Evolutionary conservation across 35 echinoderm and acorn worm species (phyloP), one percentile per base, ranked within the genome.

Genomic region (Patiria miniata): DNA sequence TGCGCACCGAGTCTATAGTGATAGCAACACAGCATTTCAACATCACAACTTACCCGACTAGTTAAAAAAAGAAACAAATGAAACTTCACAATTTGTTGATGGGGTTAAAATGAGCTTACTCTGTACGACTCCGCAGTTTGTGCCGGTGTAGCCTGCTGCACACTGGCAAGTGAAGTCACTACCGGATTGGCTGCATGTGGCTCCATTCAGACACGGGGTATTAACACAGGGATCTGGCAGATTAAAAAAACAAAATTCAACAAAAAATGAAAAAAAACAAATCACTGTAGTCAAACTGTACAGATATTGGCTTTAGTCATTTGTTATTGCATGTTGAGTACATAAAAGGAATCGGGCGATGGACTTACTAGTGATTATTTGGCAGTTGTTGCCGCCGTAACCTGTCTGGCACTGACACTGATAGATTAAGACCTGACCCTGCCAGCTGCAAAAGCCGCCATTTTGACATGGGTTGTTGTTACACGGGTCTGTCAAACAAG

Each of bases 401-500:
- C 54, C 52, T 0, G 53, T 8, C 17, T 14, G 10, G 39, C 82
- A 84, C 57, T 32, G 33, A 39, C 82, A 84, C 18, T 23, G 29
- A n/a, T 84, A 84, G 19, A 58, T 15, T 61, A 81, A 81, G 18
- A 53, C 82, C 19, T 16, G 21, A 22, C 53, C 82, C 28, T 28
- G 33, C 51, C 76, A 12, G 52, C 19, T 38, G 40, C 90, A 91
- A 34, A 77, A 33, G 19, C 90, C 90, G 30, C 83, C 90, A 42
- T 91, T 91, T 5, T 23, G 42, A 61, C 90, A 86, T 1, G 90
- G 83, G n/a, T 65, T 36, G 39, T 79, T 61, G 5, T 44, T 16
- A 57, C 90, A 91, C 0, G 90, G 90, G 86, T 91, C 90, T 91
- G 76, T 1, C 82, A 73, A 1, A 57, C n/a, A 51, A 56, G 21